phyloP scores from a whole-genome alignment of 2,113 vertebrate species.

The Macquaria ambigua region DNA sequence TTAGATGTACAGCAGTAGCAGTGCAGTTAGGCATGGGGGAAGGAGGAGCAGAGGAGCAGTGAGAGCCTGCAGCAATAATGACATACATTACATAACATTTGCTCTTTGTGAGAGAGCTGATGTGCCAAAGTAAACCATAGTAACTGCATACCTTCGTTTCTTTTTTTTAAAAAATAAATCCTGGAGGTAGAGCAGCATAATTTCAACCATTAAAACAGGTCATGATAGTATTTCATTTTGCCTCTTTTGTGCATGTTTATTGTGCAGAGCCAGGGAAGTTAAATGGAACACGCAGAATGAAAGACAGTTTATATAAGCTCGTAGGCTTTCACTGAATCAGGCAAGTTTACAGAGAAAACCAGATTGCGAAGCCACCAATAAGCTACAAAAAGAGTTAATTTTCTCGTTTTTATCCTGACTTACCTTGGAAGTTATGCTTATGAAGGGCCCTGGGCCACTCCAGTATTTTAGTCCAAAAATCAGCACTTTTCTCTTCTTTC shows the following conservation, averaged over 20 bases:
- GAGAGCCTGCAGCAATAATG: conserved; percentile 25
- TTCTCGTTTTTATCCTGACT: conserved; percentile 54
- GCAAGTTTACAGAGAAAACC: conserved; percentile 2
- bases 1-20: neutral
- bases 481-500: conserved; percentile 69
- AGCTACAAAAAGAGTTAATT: neutral
- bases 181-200: neutral
- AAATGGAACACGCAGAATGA: neutral
- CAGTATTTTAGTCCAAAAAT: conserved; percentile 81
- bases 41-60: neutral
- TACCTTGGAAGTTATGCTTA: conserved; percentile 78
- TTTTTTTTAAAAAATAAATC: neutral
- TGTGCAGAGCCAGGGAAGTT: conserved; percentile 19
- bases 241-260: neutral
- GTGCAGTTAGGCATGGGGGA: neutral
- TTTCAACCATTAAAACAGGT: neutral
- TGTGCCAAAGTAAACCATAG: conserved; percentile 1
- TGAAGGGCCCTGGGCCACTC: conserved; percentile 80
- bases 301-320: neutral
- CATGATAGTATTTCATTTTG: neutral
- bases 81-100: conserved; percentile 25
- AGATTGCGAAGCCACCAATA: neutral
- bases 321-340: neutral
- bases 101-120: conserved; percentile 9
- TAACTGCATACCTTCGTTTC: neutral